phyloP scores from a whole-genome alignment of 2,888 invertebrate genomes.

The Hirtodrosophila alboralis region DNA sequence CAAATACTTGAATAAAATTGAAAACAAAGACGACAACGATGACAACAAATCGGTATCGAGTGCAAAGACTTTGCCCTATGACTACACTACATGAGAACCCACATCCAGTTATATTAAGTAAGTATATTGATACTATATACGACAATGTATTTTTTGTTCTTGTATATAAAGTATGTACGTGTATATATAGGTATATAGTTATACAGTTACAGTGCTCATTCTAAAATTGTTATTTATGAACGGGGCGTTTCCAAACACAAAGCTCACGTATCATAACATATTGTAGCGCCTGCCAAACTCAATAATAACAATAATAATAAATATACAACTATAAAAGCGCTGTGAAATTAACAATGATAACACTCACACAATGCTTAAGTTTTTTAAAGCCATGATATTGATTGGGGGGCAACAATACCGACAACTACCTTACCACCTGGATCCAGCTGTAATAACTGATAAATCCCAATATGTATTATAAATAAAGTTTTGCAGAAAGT shows the following conservation, averaged over 20 bases:
- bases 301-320: constrained; percentile 25
- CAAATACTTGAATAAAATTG: constrained; percentile 35
- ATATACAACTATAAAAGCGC: constrained; percentile 6
- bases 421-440: constrained; percentile 8
- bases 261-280: constrained; percentile 44
- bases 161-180: constrained; percentile 6
- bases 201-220: too few species aligned
- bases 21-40: constrained; percentile 50
- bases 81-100: constrained; percentile 49
- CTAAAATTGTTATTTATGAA: constrained; percentile 3
- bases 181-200: too few species aligned
- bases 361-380: constrained; percentile 1
- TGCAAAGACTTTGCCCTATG: constrained; percentile 79
- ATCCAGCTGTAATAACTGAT: too few species aligned
- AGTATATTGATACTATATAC: neutral
- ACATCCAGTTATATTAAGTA: constrained; percentile 18
- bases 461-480: constrained; percentile 13
- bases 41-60: constrained; percentile 66
- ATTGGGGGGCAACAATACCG: constrained; percentile 5
- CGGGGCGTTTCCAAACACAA: constrained; percentile 26
- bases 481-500: constrained; percentile 8
- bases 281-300: constrained; percentile 13
- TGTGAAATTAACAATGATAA: constrained; percentile 34
- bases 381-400: constrained; percentile 15
- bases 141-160: neutral